Percentiles rank a stretch among this genome's conserved stretches.
These are phyloP conservation scores for Etheostoma perlongum DNA, from an alignment of 2,797 vertebrate genomes.

Conservation along the genomic window DNA sequence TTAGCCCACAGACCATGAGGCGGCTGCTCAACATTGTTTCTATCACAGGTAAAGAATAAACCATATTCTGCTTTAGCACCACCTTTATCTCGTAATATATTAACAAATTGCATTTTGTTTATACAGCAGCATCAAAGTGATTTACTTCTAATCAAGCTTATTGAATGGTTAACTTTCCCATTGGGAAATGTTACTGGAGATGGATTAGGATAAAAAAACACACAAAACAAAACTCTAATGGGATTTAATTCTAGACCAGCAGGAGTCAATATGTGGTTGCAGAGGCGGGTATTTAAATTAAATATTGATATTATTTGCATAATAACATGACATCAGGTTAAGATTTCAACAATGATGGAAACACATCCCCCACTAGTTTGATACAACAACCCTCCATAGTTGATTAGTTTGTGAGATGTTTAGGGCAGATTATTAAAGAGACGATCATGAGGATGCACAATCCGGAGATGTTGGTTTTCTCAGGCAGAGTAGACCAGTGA, in stretches of 20 bases:
- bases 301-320: too few species aligned
- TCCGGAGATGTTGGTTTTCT: constrained; percentile 6
- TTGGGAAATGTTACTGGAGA: neutral
- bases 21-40: constrained; percentile 98
- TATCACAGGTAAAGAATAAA: constrained; percentile 89
- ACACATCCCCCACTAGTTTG: too few species aligned
- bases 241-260: constrained; percentile 14
- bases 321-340: too few species aligned
- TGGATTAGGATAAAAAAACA: neutral
- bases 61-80: neutral
- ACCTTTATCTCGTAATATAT: neutral
- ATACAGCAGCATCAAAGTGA: neutral
- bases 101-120: neutral
- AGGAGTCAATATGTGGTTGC: neutral
- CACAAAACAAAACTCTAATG: neutral
- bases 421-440: neutral
- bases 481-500: neutral
- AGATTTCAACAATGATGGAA: too few species aligned
- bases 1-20: constrained; percentile 99
- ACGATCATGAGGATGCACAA: neutral
- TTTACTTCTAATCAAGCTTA: neutral
- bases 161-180: neutral
- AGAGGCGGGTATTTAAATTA: neutral
- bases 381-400: too few species aligned
- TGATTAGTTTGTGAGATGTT: neutral